Conservation (phyloP, 2,113 vertebrate genomes). For the Myotis davidii region DNA sequence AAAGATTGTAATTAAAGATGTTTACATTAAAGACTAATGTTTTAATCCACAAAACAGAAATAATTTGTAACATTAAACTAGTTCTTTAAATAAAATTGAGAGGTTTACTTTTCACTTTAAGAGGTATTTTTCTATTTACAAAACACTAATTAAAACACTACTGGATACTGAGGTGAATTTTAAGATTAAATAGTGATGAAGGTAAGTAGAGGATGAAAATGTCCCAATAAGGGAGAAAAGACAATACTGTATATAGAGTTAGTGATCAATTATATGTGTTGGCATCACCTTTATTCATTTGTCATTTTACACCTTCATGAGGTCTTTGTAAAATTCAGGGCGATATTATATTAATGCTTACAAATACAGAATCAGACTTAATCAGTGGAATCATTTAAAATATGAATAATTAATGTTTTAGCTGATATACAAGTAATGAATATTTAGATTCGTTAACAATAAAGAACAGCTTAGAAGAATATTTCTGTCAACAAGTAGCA, state of each 20-base stretch:
- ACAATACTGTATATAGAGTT: background rate
- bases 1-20: background rate
- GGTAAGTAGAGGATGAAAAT: background rate
- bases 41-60: background rate
- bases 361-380: background rate
- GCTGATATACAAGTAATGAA: background rate
- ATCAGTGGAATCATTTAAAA: background rate
- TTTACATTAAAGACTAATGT: background rate
- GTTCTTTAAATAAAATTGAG: background rate
- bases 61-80: background rate
- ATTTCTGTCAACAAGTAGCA: background rate
- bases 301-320: background rate
- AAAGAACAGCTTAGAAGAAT: background rate
- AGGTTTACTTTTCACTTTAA: background rate
- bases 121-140: background rate
- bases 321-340: background rate
- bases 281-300: background rate
- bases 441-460: background rate
- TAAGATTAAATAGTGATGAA: background rate
- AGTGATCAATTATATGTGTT: background rate
- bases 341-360: background rate
- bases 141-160: background rate
- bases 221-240: background rate
- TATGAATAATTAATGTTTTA: conserved; percentile 3
- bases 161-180: background rate